Percentiles rank a stretch among this genome's conserved stretches.
Evolutionary conservation across 2,888 invertebrate species (phyloP).

Genomic region (Tetheella fluctuosa): DNA sequence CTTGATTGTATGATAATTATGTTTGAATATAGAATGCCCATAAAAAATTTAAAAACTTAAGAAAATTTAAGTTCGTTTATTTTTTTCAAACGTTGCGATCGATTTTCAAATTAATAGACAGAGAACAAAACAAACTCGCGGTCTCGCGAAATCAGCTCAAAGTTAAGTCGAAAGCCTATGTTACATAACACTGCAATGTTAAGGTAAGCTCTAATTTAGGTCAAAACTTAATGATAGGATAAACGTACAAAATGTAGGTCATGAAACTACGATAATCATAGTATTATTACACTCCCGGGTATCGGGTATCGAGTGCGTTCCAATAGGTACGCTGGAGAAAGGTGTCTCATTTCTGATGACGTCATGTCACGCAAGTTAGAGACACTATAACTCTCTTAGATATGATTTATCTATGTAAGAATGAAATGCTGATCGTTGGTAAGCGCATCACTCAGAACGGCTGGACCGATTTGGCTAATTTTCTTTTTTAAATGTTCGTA

Average conservation of each 20-base stretch:
- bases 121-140: background rate
- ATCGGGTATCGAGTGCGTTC: slow-evolving; percentile 36
- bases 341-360: slow-evolving; percentile 50
- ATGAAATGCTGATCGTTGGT: too few relatives aligned
- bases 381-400: slow-evolving; percentile 23
- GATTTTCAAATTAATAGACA: too few relatives aligned
- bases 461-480: too few relatives aligned
- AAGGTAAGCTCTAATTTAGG: background rate
- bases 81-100: too few relatives aligned
- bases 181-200: slow-evolving; percentile 3
- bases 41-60: background rate
- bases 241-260: slow-evolving; percentile 21
- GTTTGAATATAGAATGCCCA: background rate
- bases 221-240: slow-evolving; percentile 16
- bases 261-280: slow-evolving; percentile 20
- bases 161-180: background rate
- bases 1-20: too few relatives aligned
- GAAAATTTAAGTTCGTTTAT: too few relatives aligned
- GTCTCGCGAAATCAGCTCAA: background rate
- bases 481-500: too few relatives aligned
- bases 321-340: slow-evolving; percentile 49
- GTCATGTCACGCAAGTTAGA: slow-evolving; percentile 38
- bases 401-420: background rate
- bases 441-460: too few relatives aligned
- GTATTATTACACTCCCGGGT: slow-evolving; percentile 10